Percentiles rank a stretch among this genome's conserved stretches.
Conservation (phyloP, 2,888 invertebrate species). For the Koerneria pararmatus region DNA sequence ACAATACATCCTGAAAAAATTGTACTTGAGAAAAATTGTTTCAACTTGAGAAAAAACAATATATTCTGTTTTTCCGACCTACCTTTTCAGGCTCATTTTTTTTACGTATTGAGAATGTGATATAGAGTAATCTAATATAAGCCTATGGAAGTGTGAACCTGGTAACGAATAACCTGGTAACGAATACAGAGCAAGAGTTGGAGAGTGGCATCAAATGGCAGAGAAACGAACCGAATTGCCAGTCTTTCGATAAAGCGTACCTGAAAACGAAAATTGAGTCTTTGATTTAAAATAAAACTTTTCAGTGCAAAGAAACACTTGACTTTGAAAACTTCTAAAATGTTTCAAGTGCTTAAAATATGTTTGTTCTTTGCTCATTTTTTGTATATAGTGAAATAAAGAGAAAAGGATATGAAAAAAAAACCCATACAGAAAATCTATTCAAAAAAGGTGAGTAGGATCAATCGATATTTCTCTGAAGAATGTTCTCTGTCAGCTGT, state of each 20-base stretch:
- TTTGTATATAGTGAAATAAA: background rate
- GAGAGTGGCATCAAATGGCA: slow-evolving; percentile 55
- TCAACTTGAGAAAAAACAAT: no score
- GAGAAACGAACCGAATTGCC: slow-evolving; percentile 57
- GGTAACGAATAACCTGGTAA: slow-evolving; percentile 47
- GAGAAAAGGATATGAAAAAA: background rate
- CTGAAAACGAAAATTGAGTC: no score
- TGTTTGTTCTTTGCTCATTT: background rate
- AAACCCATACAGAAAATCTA: background rate
- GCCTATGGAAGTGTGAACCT: background rate
- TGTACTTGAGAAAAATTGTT: no score
- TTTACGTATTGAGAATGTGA: background rate
- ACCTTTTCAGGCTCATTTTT: no score
- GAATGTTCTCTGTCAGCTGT: no score
- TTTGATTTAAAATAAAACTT: no score
- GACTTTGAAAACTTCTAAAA: no score
- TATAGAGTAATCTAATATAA: background rate
- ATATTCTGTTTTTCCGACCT: no score
- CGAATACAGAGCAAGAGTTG: slow-evolving; percentile 58
- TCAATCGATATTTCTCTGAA: no score
- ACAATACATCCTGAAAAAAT: no score
- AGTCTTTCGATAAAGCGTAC: slow-evolving; percentile 54
- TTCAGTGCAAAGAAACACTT: no score
- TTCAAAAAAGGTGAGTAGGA: no score
- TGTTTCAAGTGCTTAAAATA: background rate